Evolutionary conservation across 2,113 vertebrate species (phyloP), one percentile per base, ranked within the genome.

Genomic region (Microtus oregoni): DNA sequence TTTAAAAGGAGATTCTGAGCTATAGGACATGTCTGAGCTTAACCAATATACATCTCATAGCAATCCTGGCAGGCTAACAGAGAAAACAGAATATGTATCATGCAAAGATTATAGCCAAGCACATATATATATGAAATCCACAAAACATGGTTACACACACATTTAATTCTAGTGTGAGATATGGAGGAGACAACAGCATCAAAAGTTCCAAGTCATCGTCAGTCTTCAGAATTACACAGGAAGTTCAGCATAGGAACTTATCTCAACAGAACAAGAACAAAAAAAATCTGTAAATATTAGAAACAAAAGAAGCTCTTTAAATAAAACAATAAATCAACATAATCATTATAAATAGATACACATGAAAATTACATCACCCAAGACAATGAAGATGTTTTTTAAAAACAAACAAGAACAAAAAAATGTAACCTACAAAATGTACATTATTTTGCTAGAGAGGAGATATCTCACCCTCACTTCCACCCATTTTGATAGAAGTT

Each of bases 341-440:
- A 82, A 41, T 89, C 8, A 15, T 85, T 11, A 61, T 26, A 61
- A 75, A 24, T 73, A 78, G 11, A 5, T 32, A 30, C 38, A 26
- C 61, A 15, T 15, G 4, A 79, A 30, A 81, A 11, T 63, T 89
- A 79, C 47, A 44, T n/a, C 32, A 83, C 89, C 22, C 72, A 87
- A 94, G 61, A 44, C 24, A 85, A 67, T 30, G 30, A 55, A 94
- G 92, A 61, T 5, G 44, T 44, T 22, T 63, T 90, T 58, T 19
- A 15, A 73, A 90, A 93, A 10, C 47, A 76, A 95, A 50, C 2
- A 91, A 82, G 94, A 91, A 82, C 89, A 77, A 96, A 90, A 90
- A 67, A 61, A 7, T 6, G 76, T 89, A 89, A 89, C 44, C 28
- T 76, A 58, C 15, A 91, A 89, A 86, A 86, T 50, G 52, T 96